Evolutionary conservation across 2,797 vertebrate genomes (phyloP), one percentile per base, ranked within the genome.

Genomic region (Toxotes lorentzi): DNA sequence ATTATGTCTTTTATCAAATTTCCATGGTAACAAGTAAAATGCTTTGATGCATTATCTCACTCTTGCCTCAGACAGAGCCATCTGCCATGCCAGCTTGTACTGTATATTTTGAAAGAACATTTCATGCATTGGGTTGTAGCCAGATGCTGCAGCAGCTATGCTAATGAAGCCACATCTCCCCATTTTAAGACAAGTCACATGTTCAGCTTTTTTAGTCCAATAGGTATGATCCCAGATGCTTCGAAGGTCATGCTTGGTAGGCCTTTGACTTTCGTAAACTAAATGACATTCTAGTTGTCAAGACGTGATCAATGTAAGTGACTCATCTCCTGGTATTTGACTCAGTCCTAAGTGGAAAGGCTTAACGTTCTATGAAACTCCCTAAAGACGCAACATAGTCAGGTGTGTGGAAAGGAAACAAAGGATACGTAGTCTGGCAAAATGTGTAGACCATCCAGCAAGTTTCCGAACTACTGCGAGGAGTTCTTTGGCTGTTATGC

Each of bases 251-350:
- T 56, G 30, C 64, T 69, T 14, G 12, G 35, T 16, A 34, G 16
- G 27, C 45, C 51, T 51, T n/a, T 24, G 35, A 45, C 57, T 61
- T 80, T 74, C 17, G 34, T 80, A 81, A 4, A 7, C 48, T 32
- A n/a, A n/a, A 30, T 9, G 70, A 83, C 41, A 41, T 24, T 16
- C 47, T 32, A 9, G 51, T 27, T 69, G 70, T 79, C 75, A 74
- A 7, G 67, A 13, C 41, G 21, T 43, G 73, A 81, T 61, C 0
- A 1, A 59, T 76, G 51, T 1, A 34, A 64, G 70, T 17, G 11
- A 57, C 43, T 70, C 53, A 30, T 32, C 21, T 56, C 45, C 4
- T 0, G 6, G 10, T 50, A 11, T 54, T 56, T 38, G 32, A 62
- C 50, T 62, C 5, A 43, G 45, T 50, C 0, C 1, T 21, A 10